Evolutionary conservation across 2,888 invertebrate species (phyloP), one percentile per base, ranked within the genome.

Genomic region (Kryphioiulus occultus): DNA sequence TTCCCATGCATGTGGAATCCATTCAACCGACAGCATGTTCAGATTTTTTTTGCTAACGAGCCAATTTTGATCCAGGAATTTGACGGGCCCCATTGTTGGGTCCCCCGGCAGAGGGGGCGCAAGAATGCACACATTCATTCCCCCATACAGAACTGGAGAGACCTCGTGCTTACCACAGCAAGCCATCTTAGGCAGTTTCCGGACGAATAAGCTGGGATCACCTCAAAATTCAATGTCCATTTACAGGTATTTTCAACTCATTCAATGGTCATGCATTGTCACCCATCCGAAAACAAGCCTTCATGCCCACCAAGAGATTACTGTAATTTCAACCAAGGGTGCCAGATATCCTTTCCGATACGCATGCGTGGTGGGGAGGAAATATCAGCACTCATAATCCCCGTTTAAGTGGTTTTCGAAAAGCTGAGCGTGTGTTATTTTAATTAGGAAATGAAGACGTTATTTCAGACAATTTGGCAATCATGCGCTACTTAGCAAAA

Each of bases 341-440:
- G 7, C 22, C 59, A 47, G 47, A 47, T 47, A 59, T 59, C 59
- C 59, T 59, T 59, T 59, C 59, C 7, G 59, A 59, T 22, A 59
- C 59, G 59, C 59, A 22, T 22, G 59, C 59, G 22, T 59, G 5
- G 59, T 5, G 59, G 22, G 59, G 59, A 59, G 59, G 59, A 59
- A 59, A 59, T 59, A 59, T 59, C 59, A 22, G n/a, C 19, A 59
- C 59, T 59, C 59, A 59, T 59, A 59, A 59, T n/a, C 59, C 59
- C n/a, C 22, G 59, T 22, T 59, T 59, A 59, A 59, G 59, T 59
- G 59, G 9, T 59, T 59, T 59, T 59, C 59, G 59, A 59, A 59
- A 59, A 22, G 22, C 22, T 19, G 7, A 59, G 22, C 15, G 22
- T 22, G 22, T 59, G 59, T 22, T 22, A 7, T 59, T 59, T n/a